Conservation (phyloP, 2,888 invertebrate genomes). For the Acronicta psi region DNA sequence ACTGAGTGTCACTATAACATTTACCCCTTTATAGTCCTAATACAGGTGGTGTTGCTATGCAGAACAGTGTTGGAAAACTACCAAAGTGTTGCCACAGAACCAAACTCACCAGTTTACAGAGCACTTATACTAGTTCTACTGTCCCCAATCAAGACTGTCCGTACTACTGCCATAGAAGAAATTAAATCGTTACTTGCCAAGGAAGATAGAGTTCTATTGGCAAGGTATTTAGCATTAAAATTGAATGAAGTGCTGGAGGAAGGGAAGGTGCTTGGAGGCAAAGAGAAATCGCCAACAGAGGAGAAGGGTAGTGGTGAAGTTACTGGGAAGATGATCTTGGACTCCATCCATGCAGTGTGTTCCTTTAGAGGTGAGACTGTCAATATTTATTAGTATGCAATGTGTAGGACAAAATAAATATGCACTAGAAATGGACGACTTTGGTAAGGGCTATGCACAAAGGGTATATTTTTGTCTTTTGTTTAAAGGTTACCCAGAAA, state of each 20-base stretch:
- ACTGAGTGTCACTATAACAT: conserved; percentile 73
- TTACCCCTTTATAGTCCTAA: conserved; percentile 87
- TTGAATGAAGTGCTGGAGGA: conserved; percentile 91
- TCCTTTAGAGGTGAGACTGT: conserved; percentile 78
- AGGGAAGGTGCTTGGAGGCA: conserved; percentile 83
- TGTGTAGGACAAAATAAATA: not conserved
- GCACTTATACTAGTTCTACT: conserved; percentile 92
- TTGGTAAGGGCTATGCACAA: too few relatives aligned
- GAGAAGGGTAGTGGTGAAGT: conserved; percentile 78
- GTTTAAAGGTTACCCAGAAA: conserved; percentile 73
- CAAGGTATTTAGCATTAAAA: conserved; percentile 91
- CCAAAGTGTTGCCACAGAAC: conserved; percentile 91
- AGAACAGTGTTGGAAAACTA: conserved; percentile 92
- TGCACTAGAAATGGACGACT: too few relatives aligned
- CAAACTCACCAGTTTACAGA: conserved; percentile 91
- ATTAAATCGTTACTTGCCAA: conserved; percentile 90
- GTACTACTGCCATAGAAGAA: conserved; percentile 90
- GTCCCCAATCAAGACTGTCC: conserved; percentile 89
- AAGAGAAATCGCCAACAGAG: conserved; percentile 77
- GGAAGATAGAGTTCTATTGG: conserved; percentile 89
- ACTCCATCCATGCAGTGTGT: conserved; percentile 87
- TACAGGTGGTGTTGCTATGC: conserved; percentile 92
- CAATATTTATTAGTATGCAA: not conserved
- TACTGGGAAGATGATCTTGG: conserved; percentile 88
- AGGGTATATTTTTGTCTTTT: not conserved